phyloP scores from a whole-genome alignment of 2,113 vertebrate genomes.

The Silurus meridionalis region DNA sequence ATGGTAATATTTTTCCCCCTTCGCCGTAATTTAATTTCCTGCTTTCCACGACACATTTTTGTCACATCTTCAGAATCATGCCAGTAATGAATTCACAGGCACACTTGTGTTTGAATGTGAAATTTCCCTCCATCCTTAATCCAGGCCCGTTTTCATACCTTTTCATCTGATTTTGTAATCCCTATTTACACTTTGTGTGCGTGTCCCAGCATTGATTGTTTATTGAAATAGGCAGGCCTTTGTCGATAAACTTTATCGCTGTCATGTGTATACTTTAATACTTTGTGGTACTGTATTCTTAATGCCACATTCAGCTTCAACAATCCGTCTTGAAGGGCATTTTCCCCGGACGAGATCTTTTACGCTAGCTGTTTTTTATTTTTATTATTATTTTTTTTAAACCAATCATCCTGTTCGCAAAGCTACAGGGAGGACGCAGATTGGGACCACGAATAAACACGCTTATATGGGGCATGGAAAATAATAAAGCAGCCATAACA shows the following conservation, averaged over 20 bases:
- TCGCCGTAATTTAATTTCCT: constrained; percentile 67
- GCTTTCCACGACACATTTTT: constrained; percentile 44
- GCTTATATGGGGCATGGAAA: constrained; percentile 16
- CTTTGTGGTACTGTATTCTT: neutral
- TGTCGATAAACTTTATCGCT: neutral
- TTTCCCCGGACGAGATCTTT: neutral
- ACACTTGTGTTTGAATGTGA: constrained; percentile 60
- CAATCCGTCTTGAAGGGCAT: no score
- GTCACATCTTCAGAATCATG: constrained; percentile 68
- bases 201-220: neutral
- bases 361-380: neutral
- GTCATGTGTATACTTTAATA: neutral
- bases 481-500: constrained; percentile 25
- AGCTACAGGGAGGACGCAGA: neutral
- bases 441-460: neutral
- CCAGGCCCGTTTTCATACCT: constrained; percentile 44
- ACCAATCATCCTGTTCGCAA: neutral
- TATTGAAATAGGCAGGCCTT: neutral
- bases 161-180: constrained; percentile 43
- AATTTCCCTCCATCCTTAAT: constrained; percentile 60
- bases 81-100: constrained; percentile 68
- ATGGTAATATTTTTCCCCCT: constrained; percentile 41
- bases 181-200: neutral
- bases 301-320: neutral
- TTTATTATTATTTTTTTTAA: neutral